Evolutionary conservation across 2,113 vertebrate genomes (phyloP).

Genomic region (Anhinga anhinga): DNA sequence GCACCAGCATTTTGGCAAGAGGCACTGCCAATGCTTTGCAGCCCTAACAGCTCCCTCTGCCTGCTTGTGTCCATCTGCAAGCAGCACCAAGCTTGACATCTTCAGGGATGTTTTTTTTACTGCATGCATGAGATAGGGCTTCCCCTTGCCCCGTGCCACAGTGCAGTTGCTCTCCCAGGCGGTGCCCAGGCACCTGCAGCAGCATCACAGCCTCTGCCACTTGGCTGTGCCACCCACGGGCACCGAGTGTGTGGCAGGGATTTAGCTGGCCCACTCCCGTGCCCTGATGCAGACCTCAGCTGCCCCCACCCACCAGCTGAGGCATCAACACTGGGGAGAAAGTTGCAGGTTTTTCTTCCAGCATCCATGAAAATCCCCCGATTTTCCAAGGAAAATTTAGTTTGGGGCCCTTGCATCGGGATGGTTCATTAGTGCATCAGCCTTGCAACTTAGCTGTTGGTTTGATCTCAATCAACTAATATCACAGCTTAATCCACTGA

Average conservation of each 20-base stretch:
- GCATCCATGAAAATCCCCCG: neutral
- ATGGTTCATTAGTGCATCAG: neutral
- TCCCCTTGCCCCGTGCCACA: accelerated
- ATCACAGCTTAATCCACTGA: neutral
- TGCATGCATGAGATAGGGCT: accelerated
- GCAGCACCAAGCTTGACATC: no score
- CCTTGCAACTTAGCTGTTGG: neutral
- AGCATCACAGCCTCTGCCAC: neutral
- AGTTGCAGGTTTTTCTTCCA: neutral
- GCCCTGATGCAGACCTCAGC: neutral
- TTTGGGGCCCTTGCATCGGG: neutral
- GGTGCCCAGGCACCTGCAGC: neutral
- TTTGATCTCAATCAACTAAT: constrained; percentile 17
- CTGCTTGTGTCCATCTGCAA: accelerated
- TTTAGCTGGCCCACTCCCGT: neutral
- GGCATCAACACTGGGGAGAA: neutral
- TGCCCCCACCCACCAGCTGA: no score
- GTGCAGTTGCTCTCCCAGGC: neutral
- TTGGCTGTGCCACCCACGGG: neutral
- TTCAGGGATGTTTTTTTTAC: neutral
- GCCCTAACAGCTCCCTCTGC: neutral
- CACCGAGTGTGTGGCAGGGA: neutral
- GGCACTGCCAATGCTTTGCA: neutral
- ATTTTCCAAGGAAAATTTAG: neutral
- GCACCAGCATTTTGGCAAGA: accelerated